phyloP scores from a whole-genome alignment of 2,888 invertebrate species.

The Amphiduros pacificus region DNA sequence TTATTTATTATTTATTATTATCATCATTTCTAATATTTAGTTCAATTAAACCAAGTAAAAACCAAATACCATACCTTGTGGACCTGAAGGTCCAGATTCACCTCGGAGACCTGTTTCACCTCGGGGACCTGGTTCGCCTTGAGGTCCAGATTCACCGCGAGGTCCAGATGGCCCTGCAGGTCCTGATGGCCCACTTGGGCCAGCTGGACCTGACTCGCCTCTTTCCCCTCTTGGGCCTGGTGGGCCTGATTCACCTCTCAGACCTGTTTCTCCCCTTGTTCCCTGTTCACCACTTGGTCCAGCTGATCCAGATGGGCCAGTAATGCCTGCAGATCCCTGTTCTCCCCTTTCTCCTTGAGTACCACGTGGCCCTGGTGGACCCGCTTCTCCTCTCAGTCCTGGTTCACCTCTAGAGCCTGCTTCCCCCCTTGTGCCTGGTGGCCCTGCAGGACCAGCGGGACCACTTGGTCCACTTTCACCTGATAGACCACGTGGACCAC shows the following conservation, averaged over 20 bases:
- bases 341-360: conserved; percentile 5
- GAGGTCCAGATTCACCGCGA: conserved; percentile 7
- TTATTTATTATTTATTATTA: too few species aligned
- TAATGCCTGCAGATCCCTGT: background rate
- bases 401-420: conserved; percentile 15
- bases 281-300: background rate
- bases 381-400: conserved; percentile 21
- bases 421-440: conserved; percentile 6
- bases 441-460: conserved; percentile 20
- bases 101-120: conserved; percentile 27
- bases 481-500: conserved; percentile 3
- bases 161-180: conserved; percentile 2
- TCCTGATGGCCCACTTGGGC: conserved; percentile 13
- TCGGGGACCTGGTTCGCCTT: conserved; percentile 25
- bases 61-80: conserved; percentile 10
- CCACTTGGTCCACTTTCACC: conserved; percentile 14
- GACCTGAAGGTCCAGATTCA: conserved; percentile 14
- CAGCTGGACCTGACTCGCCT: conserved; percentile 10
- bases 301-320: conserved; percentile 11
- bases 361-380: conserved; percentile 15
- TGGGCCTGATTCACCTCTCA: conserved; percentile 10
- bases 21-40: too few species aligned
- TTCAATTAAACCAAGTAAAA: too few species aligned
- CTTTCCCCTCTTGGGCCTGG: conserved; percentile 18
- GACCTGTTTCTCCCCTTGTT: conserved; percentile 10